Evolutionary conservation across 2,797 vertebrate species (phyloP).

Genomic region (Scomberomorus guttatus): DNA sequence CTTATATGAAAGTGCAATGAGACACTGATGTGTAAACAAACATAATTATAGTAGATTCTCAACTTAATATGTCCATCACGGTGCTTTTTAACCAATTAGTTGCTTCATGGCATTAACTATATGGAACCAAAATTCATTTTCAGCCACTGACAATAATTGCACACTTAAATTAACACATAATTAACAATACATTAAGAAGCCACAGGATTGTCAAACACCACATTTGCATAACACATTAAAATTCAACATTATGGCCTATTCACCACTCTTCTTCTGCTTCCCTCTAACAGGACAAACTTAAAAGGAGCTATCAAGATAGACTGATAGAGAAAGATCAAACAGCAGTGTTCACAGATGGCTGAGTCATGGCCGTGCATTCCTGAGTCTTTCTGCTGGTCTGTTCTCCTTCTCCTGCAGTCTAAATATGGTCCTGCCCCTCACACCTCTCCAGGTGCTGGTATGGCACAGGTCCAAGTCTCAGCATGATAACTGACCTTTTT

Average conservation of each 20-base stretch:
- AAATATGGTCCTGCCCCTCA: conserved; percentile 37
- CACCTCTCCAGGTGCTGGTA: conserved; percentile 41
- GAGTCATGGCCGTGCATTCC: conserved; percentile 31
- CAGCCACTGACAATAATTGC: conserved; percentile 2
- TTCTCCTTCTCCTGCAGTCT: conserved; percentile 23
- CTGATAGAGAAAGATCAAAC: conserved; percentile 44
- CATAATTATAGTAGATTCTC: background rate
- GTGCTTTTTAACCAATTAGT: background rate
- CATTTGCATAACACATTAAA: conserved; percentile 50
- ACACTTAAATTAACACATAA: conserved; percentile 7
- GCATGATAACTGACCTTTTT: conserved; percentile 10
- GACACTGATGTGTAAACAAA: background rate
- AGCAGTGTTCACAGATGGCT: conserved; percentile 54
- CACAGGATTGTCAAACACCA: background rate
- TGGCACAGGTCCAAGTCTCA: conserved; percentile 10
- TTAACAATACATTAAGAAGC: conserved; percentile 16
- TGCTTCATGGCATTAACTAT: background rate
- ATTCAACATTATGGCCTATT: conserved; percentile 16
- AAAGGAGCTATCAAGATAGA: conserved; percentile 22
- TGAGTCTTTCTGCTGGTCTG: conserved; percentile 26
- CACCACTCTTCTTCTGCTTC: conserved; percentile 1
- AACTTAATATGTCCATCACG: background rate
- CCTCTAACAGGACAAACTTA: conserved; percentile 23
- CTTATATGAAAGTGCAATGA: background rate
- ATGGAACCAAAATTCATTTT: conserved; percentile 11